Evolutionary conservation across 2,888 invertebrate genomes (phyloP).

Genomic region (Ichneumon xanthorius): DNA sequence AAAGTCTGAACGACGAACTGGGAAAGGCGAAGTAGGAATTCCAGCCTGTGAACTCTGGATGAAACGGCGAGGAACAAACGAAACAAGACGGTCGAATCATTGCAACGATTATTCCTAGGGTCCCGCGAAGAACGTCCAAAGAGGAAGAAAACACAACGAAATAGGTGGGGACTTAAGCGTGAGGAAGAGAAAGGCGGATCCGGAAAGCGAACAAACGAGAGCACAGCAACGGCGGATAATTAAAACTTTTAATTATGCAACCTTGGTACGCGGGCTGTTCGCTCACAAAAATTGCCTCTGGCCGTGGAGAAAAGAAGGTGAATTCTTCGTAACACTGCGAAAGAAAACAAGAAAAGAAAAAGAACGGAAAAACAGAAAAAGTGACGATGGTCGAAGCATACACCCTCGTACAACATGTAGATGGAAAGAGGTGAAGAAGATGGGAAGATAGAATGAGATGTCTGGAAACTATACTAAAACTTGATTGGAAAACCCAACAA

Average conservation of each 20-base stretch:
- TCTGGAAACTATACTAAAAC: neutral
- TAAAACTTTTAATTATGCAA: slow-evolving; percentile 79
- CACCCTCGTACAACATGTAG: slow-evolving; percentile 16
- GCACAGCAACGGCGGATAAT: slow-evolving; percentile 72
- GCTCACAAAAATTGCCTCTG: slow-evolving; percentile 61
- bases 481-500: slow-evolving; percentile 26
- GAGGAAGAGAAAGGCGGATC: slow-evolving; percentile 21
- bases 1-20: slow-evolving; percentile 15
- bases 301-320: slow-evolving; percentile 38
- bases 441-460: neutral
- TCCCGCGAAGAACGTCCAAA: slow-evolving; percentile 32
- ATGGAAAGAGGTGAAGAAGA: slow-evolving; percentile 14
- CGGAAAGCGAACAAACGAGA: slow-evolving; percentile 58
- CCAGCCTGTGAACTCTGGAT: slow-evolving; percentile 28
- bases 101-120: slow-evolving; percentile 55
- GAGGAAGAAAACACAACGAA: slow-evolving; percentile 10
- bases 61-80: slow-evolving; percentile 21
- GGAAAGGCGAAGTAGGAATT: slow-evolving; percentile 13
- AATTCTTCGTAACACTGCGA: too few relatives aligned
- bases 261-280: slow-evolving; percentile 59
- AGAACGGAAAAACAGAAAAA: too few relatives aligned
- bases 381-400: neutral
- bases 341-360: too few relatives aligned
- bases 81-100: slow-evolving; percentile 48
- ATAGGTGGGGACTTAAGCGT: slow-evolving; percentile 20